Percentiles rank a stretch among this genome's conserved stretches.
Evolutionary conservation across 2,888 invertebrate species (phyloP).

Genomic region (Hemaris fuciformis): DNA sequence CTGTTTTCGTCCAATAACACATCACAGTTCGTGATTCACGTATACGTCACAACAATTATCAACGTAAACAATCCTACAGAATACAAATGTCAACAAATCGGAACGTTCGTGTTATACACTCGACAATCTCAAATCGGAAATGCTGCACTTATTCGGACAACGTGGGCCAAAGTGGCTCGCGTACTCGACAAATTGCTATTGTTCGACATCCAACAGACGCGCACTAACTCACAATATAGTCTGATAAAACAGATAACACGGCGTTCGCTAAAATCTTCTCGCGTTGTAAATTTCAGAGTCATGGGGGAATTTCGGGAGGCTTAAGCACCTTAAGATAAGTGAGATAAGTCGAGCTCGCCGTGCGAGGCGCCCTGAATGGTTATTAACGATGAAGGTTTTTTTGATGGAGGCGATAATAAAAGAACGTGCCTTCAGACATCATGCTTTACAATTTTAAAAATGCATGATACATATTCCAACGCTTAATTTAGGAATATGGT

Average conservation of each 20-base stretch:
- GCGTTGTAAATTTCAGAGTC: constrained; percentile 76
- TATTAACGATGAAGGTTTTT: constrained; percentile 31
- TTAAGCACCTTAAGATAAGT: constrained; percentile 78
- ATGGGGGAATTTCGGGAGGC: constrained; percentile 75
- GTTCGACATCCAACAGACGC: constrained; percentile 53
- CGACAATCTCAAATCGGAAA: neutral
- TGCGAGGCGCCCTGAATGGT: constrained; percentile 55
- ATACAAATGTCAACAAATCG: constrained; percentile 7
- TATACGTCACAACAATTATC: neutral
- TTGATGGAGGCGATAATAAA: neutral
- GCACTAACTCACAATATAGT: constrained; percentile 61
- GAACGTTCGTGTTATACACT: neutral
- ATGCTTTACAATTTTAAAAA: neutral
- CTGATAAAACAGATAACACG: constrained; percentile 74
- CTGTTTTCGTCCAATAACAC: constrained; percentile 3
- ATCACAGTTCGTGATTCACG: constrained; percentile 7
- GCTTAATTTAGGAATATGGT: too few species aligned
- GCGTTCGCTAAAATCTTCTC: constrained; percentile 69
- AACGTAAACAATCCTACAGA: neutral
- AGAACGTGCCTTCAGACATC: neutral
- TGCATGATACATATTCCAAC: too few species aligned
- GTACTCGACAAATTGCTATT: constrained; percentile 47
- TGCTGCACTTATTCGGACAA: constrained; percentile 21
- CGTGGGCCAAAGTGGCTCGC: constrained; percentile 13
- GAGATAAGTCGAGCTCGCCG: constrained; percentile 66